Conservation (phyloP, 2,797 vertebrate species). For the Phalloptychus januarius region DNA sequence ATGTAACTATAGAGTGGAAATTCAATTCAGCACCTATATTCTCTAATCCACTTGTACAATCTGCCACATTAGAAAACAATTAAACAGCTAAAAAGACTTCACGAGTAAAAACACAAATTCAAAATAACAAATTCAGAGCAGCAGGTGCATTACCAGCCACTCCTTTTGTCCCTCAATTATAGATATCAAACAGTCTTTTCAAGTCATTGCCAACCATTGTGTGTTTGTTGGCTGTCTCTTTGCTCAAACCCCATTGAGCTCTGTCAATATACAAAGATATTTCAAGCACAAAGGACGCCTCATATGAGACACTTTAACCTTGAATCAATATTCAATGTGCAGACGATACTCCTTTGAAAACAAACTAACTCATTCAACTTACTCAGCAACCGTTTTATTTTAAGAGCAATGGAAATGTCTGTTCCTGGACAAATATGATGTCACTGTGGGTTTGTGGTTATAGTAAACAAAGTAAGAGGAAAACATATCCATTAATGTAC, state of each 20-base stretch:
- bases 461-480: conserved; percentile 22
- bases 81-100: neutral
- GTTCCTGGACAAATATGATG: neutral
- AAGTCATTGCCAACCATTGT: neutral
- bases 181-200: neutral
- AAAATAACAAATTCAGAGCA: neutral
- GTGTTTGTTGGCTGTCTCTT: neutral
- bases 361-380: neutral
- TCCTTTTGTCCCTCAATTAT: neutral
- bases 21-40: neutral
- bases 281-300: neutral
- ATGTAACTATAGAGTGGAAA: neutral
- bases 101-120: neutral
- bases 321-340: neutral
- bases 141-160: neutral
- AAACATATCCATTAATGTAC: neutral
- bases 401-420: neutral
- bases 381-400: neutral
- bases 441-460: conserved; percentile 22
- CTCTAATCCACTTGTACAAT: neutral
- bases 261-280: neutral
- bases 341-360: neutral
- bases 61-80: neutral
- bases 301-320: neutral
- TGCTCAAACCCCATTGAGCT: neutral